Evolutionary conservation across 1,140 invertebrate genomes (phyloP).

Genomic region (Ctenoplectra terminalis): DNA sequence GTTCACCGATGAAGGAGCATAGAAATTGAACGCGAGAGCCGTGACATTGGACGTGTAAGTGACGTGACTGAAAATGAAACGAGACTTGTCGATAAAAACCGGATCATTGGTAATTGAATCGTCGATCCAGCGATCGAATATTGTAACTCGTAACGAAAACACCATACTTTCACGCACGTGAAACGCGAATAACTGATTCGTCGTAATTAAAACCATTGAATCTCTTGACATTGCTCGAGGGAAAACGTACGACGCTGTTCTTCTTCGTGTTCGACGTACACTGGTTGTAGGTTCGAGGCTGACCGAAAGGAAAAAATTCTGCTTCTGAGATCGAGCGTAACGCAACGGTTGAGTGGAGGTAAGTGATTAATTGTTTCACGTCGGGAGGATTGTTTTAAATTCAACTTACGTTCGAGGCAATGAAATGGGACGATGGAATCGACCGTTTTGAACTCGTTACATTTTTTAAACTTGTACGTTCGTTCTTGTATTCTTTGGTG

Average conservation of each 20-base stretch:
- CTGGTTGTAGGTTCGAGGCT: not conserved
- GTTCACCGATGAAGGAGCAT: not conserved
- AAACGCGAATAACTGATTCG: not conserved
- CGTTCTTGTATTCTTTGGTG: not conserved
- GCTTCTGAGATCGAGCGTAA: not conserved
- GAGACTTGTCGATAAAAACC: slow-evolving; percentile 47
- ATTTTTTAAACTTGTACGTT: not conserved
- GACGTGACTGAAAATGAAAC: slow-evolving; percentile 1
- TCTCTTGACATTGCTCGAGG: not conserved
- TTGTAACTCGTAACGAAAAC: slow-evolving; percentile 58
- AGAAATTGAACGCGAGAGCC: not conserved
- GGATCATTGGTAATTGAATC: slow-evolving; percentile 66
- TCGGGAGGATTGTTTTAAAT: slow-evolving; percentile 33
- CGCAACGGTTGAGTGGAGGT: not conserved
- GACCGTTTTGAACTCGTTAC: not conserved
- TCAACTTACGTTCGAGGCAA: slow-evolving; percentile 12
- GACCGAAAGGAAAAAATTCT: not conserved
- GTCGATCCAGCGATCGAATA: slow-evolving; percentile 23
- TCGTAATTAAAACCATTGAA: slow-evolving; percentile 10
- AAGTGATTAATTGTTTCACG: slow-evolving; percentile 22
- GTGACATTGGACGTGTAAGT: slow-evolving; percentile 15
- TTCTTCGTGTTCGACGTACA: not conserved
- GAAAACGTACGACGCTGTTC: not conserved
- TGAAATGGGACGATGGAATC: slow-evolving; percentile 5
- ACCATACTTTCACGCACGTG: not conserved